Conservation (phyloP, 2,113 vertebrate genomes). For the Rutilus rutilus region DNA sequence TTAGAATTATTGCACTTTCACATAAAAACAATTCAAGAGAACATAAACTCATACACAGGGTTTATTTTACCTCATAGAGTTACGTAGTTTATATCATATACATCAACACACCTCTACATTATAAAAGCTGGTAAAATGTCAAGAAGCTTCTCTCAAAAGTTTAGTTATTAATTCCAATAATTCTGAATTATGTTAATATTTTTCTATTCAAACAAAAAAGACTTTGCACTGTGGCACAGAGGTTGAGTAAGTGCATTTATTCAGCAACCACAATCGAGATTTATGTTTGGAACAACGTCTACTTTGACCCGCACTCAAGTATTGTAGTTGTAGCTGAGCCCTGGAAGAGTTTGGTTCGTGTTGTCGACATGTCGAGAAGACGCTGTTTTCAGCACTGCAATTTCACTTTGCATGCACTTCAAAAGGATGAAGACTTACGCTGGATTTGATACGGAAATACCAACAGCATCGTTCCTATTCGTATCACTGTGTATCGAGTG, state of each 20-base stretch:
- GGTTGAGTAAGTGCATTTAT: not conserved
- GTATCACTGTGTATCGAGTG: too few species aligned
- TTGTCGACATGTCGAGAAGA: too few species aligned
- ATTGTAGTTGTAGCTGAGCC: too few species aligned
- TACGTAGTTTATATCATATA: not conserved
- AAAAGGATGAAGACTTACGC: too few species aligned
- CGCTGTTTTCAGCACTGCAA: too few species aligned
- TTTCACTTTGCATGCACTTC: too few species aligned
- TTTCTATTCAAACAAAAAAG: not conserved
- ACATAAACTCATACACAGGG: not conserved
- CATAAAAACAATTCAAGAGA: not conserved
- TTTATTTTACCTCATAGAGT: not conserved
- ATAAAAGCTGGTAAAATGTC: not conserved
- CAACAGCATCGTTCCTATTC: too few species aligned
- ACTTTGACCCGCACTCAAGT: too few species aligned
- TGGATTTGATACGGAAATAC: too few species aligned
- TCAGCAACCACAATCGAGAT: not conserved
- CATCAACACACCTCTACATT: not conserved
- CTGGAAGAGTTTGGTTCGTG: too few species aligned
- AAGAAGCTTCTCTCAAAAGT: not conserved
- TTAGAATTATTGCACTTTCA: not conserved
- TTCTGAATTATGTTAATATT: not conserved
- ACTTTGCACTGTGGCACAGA: not conserved
- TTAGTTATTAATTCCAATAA: not conserved
- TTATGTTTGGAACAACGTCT: not conserved